Base-by-base conservation (phyloP, 2,797 vertebrate genomes). In the Silurus lanzhouensis region DNA sequence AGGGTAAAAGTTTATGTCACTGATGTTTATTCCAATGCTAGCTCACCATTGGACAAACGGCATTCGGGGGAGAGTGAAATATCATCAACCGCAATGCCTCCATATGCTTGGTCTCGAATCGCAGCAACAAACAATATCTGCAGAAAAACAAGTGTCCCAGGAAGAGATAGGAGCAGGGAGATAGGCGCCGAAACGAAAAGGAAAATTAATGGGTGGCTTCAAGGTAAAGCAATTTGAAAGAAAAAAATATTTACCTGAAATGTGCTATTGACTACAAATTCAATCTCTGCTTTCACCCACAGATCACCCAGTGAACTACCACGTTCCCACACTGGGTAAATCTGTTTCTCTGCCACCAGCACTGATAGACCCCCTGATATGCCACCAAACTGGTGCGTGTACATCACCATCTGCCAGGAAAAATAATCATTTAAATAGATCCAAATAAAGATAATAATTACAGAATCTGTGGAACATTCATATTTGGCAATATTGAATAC, bases 211-310 rank as follows among this genome's bases (percentile, higher is more conserved):
- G 19, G 12, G 19, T 38, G 17, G 8, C 3, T 76, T 12, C 1
- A 48, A 85, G 78, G 48, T 58, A 17, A 14, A 66, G 17, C n/a
- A 44, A 31, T 44, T 8, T 38, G 25, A 81, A 44, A 20, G 5
- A 8, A n/a, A 25, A 25, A 64, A 58, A n/a, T 9, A 77, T 1
- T 22, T 81, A 98, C 98, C 92, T 94, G 92, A 89, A 98, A 99
- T 31, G 86, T 77, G 17, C 22, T 78, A 0, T 68, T 15, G 27
- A 92, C 78, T 0, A 74, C 88, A 84, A 99, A 93, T 25, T 96
- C 91, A 82, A 97, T 94, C 87, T 94, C 95, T 38, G 97, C 96
- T 74, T 97, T 96, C 84, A 98, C 93, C 98, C 98, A 99, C 81
- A 90, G 88, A 31, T 95, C 94, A 0, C 97, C 97, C 55, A 96